Evolutionary conservation across 1,140 invertebrate genomes (phyloP), one percentile per base, ranked within the genome.

Genomic region (Micrasema minimum): DNA sequence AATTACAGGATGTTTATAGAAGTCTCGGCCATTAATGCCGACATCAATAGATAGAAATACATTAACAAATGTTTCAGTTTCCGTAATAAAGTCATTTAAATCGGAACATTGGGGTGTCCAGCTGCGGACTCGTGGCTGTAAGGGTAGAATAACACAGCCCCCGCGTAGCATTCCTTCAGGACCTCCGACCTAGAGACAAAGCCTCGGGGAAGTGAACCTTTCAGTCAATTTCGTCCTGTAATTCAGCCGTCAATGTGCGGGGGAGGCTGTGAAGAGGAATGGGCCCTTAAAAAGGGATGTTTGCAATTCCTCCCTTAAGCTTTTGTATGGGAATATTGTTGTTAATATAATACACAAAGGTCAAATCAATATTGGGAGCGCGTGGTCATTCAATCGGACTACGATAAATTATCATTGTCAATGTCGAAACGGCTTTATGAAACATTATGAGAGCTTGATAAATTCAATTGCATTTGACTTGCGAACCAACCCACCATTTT

Each of bases 31-130:
- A 57, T 57, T 57, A 57, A 31, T 57, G 53, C 26, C n/a, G 31
- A 31, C 53, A 57, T 57, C 31, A 57, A 62, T 62, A 22, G 37
- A 62, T 62, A 43, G 10, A 62, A 38, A 9, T 16, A n/a, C 22
- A 45, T 38, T 46, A 14, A 62, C 12, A 23, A 62, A 43, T 62
- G 59, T 46, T 43, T n/a, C 59, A 43, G 50, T 66, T 66, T 66
- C 64, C 48, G 64, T 66, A 66, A 66, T 66, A 66, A 66, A 66
- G 64, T 66, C 64, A 66, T 66, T 66, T 66, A 66, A 66, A 66
- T 23, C 26, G 59, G 59, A 18, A 53, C 64, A 51, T 66, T 66
- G 38, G 45, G 46, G 64, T 41, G 48, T 66, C 64, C 64, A 66
- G 64, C 64, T 66, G 64, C 64, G 26, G 16, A 23, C 26, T 51